phyloP scores from a whole-genome alignment of 2,888 invertebrate species.

The Cephus pygmeus region DNA sequence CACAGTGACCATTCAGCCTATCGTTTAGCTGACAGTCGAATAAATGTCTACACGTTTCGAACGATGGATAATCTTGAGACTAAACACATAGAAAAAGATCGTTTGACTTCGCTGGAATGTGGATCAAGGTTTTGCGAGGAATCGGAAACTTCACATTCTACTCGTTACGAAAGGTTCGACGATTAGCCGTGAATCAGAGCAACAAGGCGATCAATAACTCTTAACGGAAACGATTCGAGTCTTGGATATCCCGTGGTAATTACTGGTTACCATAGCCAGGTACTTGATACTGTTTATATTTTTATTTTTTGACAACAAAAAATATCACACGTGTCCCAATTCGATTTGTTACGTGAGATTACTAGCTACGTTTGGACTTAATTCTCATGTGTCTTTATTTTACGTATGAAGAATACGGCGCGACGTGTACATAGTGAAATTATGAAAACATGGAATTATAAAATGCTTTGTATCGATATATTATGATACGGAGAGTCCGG shows the following conservation, averaged over 20 bases:
- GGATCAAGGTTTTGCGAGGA: neutral
- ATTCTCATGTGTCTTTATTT: neutral
- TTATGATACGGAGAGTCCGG: neutral
- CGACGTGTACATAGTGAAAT: neutral
- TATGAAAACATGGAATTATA: neutral
- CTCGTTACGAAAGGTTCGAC: neutral
- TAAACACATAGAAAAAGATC: neutral
- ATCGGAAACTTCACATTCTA: neutral
- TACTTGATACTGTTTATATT: neutral
- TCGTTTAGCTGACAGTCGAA: neutral
- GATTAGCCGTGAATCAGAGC: conserved; percentile 7
- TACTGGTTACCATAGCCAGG: neutral
- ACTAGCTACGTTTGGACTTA: neutral
- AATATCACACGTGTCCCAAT: neutral
- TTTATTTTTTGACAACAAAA: neutral
- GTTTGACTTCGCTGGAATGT: neutral
- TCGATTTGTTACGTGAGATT: neutral
- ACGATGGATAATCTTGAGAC: neutral
- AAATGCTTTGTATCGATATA: neutral
- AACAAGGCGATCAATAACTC: neutral
- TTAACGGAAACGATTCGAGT: neutral
- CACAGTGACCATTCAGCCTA: neutral
- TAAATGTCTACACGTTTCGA: neutral
- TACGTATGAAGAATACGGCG: neutral
- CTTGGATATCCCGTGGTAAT: neutral